phyloP scores from a whole-genome alignment of 2,797 vertebrate genomes.

The Amphiprion clarkii region DNA sequence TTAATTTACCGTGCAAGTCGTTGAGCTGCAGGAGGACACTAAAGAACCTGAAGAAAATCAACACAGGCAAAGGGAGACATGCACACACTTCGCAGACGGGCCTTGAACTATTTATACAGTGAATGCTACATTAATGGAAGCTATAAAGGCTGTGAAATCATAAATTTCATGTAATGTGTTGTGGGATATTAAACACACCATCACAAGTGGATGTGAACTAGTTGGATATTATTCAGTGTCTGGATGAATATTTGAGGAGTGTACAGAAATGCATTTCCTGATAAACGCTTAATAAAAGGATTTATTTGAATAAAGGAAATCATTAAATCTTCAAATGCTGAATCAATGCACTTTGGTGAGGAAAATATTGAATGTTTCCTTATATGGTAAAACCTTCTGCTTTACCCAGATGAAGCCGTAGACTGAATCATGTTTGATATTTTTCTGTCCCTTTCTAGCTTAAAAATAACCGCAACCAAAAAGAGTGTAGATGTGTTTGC shows the following conservation, averaged over 20 bases:
- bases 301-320: slow-evolving; percentile 1
- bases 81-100: no score
- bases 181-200: slow-evolving; percentile 7
- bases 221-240: neutral
- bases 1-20: no score
- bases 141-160: slow-evolving; percentile 2
- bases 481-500: slow-evolving; percentile 1
- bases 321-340: neutral
- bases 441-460: neutral
- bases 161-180: slow-evolving; percentile 1
- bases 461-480: slow-evolving; percentile 6
- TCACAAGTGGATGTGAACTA: neutral
- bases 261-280: neutral
- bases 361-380: neutral
- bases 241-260: neutral
- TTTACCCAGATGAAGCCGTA: slow-evolving; percentile 3
- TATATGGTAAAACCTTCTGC: neutral
- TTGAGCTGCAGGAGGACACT: no score
- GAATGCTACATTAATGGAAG: neutral
- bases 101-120: no score
- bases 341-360: neutral
- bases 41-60: no score
- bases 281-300: neutral
- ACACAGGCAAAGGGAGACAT: no score
- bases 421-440: neutral